Base-by-base conservation (phyloP, 2,888 invertebrate species). In the Alloplasta piceator region DNA sequence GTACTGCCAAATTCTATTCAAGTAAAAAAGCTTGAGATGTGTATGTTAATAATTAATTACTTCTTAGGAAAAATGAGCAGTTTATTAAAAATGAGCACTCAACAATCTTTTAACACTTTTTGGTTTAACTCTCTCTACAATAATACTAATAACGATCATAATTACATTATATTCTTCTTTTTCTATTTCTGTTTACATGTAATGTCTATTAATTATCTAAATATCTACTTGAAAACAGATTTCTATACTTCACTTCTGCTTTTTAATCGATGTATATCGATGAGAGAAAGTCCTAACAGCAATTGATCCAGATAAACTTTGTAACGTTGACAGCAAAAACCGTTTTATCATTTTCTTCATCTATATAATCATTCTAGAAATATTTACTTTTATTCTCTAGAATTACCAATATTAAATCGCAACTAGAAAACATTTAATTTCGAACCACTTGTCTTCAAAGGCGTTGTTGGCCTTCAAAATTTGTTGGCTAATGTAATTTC, bases 61-160 rank as follows among this genome's bases (percentile, higher is more conserved):
- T 39, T 48, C n/a, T 71, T 80, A 80, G 75, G 75, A 80, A 80
- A 80, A 50, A 80, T 80, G 80, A 80, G 75, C 75, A 48, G 75
- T 80, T 81, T 81, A 81, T 81, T 81, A 81, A 77, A 81, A 81
- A 81, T 72, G 68, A 77, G 76, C 73, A 77, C 80, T 73, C 77
- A 81, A 81, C 80, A 81, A 81, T 81, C 58, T 72, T 81, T 64
- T 71, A 81, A 81, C 80, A 81, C 26, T 81, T 67, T 72, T 76
- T 48, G 14, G 63, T 70, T 77, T 55, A 10, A 77, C 46, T 71
- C 60, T 77, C 68, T 43, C 70, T 71, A 70, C 68, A 73, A 56
- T 55, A 36, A 55, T 76, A 81, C 68, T 81, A 68, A 71, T 63
- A 77, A 67, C 73, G 61, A 61, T 50, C 48, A 60, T 63, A 48